Conservation (phyloP, 2,113 vertebrate species). For the Noturus placidus region DNA sequence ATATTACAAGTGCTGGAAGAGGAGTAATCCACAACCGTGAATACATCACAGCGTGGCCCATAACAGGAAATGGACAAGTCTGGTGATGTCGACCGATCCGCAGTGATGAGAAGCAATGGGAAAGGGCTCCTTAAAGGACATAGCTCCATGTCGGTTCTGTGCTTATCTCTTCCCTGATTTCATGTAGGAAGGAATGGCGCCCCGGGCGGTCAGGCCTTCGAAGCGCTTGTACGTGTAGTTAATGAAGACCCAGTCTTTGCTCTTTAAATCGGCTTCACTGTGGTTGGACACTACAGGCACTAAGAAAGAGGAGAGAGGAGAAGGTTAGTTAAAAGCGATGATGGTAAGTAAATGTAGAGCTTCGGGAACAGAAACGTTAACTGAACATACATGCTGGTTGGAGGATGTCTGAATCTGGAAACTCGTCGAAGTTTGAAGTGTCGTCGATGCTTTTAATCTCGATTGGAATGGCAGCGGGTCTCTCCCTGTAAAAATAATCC, state of each 20-base stretch:
- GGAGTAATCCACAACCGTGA: slow-evolving; percentile 19
- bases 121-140: slow-evolving; percentile 8
- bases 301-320: slow-evolving; percentile 7
- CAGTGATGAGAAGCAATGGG: slow-evolving; percentile 10
- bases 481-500: slow-evolving; percentile 77
- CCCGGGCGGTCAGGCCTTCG: slow-evolving; percentile 91
- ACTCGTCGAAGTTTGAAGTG: slow-evolving; percentile 98
- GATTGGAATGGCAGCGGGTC: slow-evolving; percentile 95
- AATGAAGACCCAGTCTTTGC: slow-evolving; percentile 99
- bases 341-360: neutral
- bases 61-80: slow-evolving; percentile 19
- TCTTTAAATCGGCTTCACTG: slow-evolving; percentile 92
- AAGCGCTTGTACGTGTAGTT: slow-evolving; percentile 99
- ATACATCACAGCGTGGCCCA: slow-evolving; percentile 8
- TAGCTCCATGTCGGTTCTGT: neutral
- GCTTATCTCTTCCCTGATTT: slow-evolving; percentile 86
- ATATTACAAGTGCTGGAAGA: slow-evolving; percentile 35
- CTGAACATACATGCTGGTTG: slow-evolving; percentile 83
- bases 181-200: slow-evolving; percentile 96
- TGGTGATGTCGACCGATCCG: neutral
- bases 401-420: slow-evolving; percentile 97
- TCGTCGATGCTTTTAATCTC: slow-evolving; percentile 99
- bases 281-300: slow-evolving; percentile 78
- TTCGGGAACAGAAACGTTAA: neutral
- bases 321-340: neutral